Evolutionary conservation across 2,888 invertebrate genomes (phyloP), one percentile per base, ranked within the genome.

Genomic region (Himalopsyche anomala): DNA sequence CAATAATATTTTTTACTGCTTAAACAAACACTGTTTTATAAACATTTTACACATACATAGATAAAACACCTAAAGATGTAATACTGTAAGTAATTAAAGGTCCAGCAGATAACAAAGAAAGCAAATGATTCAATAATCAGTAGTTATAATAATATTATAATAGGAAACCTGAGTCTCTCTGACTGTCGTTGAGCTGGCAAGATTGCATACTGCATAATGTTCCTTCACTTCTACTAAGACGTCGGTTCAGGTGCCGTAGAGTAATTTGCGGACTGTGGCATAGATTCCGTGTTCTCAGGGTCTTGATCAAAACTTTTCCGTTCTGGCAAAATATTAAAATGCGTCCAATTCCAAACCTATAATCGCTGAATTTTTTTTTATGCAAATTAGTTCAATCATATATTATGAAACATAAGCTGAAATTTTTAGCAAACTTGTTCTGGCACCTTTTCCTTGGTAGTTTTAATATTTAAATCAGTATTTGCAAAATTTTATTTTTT

Each of bases 331-430:
- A 94, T 0, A 94, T 89, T 69, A 92, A 90, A 4, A 94, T 89
- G 89, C 94, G 93, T 0, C 94, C 94, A 4, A 92, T 90, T 9
- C 94, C 94, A n/a, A 92, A 91, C 42, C 91, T 90, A 89, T 94
- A 94, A 82, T 92, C 92, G 84, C 94, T 94, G 81, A 38, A 84
- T 84, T 28, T 28, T 28, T 28, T 28, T 28, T 28, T 28, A 28
- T 28, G 28, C 28, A 28, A 28, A 28, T 28, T 28, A 28, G 28
- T 28, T 28, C 28, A 28, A 28, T 28, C 28, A 28, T 28, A 28
- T 28, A 28, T 28, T 28, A 28, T 28, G 28, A 28, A 80, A 17
- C n/a, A 80, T 80, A 40, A 40, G 80, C n/a, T 11, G 80, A 19
- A 42, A 40, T 80, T 80, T 19, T 8, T 4, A 80, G 11, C 17